phyloP scores from a whole-genome alignment of 2,113 vertebrate genomes.

The Gallinago media region DNA sequence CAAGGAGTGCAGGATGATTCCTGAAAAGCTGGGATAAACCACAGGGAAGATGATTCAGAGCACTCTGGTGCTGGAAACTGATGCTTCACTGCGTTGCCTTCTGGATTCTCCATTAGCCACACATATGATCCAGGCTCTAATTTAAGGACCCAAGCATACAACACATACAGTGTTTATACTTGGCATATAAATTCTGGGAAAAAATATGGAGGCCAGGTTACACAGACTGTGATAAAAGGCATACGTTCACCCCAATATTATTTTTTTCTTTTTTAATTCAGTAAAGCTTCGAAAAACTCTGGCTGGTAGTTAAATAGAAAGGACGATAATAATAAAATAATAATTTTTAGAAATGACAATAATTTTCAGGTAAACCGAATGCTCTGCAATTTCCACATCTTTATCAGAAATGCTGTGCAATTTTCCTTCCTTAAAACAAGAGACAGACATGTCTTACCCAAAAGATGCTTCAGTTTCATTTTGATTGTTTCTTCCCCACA shows the following conservation, averaged over 20 bases:
- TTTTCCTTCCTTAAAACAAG: neutral
- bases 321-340: neutral
- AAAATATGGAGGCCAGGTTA: neutral
- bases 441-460: neutral
- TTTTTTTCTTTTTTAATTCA: accelerated
- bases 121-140: neutral
- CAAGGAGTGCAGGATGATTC: neutral
- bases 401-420: neutral
- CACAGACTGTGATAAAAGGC: neutral
- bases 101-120: neutral
- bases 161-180: neutral
- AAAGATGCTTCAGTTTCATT: neutral
- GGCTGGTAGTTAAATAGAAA: neutral
- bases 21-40: conserved; percentile 38
- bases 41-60: neutral
- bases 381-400: neutral
- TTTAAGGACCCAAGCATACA: neutral
- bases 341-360: neutral
- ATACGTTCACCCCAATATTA: accelerated
- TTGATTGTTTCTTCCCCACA: neutral
- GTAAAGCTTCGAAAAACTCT: neutral
- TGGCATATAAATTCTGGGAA: neutral
- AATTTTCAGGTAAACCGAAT: neutral
- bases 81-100: neutral
- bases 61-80: neutral